Evolutionary conservation across 2,888 invertebrate species (phyloP).

Genomic region (Chymomyza amoena): DNA sequence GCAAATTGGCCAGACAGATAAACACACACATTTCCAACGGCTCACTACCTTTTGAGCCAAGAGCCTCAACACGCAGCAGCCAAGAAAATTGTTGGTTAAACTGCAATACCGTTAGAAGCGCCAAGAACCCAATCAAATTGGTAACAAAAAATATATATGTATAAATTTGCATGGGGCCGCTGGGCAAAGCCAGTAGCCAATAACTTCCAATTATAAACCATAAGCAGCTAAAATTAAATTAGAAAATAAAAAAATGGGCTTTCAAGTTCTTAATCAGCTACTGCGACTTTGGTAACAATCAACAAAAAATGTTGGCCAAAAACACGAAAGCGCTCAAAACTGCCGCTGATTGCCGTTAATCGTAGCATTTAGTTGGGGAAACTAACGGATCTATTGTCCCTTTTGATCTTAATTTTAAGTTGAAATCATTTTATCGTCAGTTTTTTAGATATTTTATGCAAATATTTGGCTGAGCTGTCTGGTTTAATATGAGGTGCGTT

Average conservation of each 20-base stretch:
- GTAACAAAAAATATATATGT: constrained; percentile 11
- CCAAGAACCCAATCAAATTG: constrained; percentile 33
- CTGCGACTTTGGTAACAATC: constrained; percentile 53
- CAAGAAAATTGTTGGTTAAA: constrained; percentile 31
- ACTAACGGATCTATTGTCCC: constrained; percentile 52
- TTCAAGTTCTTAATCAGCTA: constrained; percentile 38
- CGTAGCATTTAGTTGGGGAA: constrained; percentile 37
- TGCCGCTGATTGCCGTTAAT: constrained; percentile 32
- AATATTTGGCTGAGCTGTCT: background rate
- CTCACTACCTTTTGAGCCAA: constrained; percentile 18
- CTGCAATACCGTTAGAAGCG: constrained; percentile 55
- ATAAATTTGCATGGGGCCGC: constrained; percentile 53
- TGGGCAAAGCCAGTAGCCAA: constrained; percentile 62
- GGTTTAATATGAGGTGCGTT: too few relatives aligned
- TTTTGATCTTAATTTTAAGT: constrained; percentile 56
- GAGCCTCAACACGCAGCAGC: constrained; percentile 21
- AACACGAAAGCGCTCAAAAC: constrained; percentile 42
- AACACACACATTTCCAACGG: constrained; percentile 51
- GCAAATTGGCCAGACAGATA: constrained; percentile 68
- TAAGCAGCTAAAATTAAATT: constrained; percentile 49
- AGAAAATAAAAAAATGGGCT: constrained; percentile 48
- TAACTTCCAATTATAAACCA: constrained; percentile 68
- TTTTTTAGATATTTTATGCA: background rate
- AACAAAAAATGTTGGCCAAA: constrained; percentile 43
- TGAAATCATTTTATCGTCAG: constrained; percentile 70